Evolutionary conservation across 2,797 vertebrate genomes (phyloP).

Genomic region (Diplodus sargus): DNA sequence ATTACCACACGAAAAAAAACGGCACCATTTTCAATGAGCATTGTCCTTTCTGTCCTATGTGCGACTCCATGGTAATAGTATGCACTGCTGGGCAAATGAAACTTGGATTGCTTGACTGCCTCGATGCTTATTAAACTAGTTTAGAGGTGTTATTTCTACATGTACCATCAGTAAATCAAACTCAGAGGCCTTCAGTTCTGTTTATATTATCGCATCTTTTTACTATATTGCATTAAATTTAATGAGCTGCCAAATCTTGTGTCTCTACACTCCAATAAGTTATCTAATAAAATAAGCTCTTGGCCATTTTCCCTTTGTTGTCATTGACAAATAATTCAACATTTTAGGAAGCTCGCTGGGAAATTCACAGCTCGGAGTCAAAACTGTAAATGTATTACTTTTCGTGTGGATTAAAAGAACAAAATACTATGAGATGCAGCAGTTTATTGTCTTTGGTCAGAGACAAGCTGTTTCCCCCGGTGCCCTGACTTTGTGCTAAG

Average conservation of each 20-base stretch:
- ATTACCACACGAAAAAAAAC: constrained; percentile 45
- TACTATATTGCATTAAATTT: neutral
- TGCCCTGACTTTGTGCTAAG: no score
- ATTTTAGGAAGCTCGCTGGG: neutral
- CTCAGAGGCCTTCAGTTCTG: neutral
- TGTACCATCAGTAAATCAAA: constrained; percentile 1
- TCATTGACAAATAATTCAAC: neutral
- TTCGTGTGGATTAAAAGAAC: neutral
- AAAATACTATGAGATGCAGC: neutral
- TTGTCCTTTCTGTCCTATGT: constrained; percentile 47
- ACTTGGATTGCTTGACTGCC: constrained; percentile 2
- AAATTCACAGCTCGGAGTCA: no score
- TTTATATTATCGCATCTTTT: constrained; percentile 1
- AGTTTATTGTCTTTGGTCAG: neutral
- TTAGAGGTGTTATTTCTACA: neutral
- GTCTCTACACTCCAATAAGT: neutral
- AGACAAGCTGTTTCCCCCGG: neutral
- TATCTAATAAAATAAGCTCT: neutral
- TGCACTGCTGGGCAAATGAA: constrained; percentile 26
- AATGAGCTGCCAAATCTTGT: neutral
- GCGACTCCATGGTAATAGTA: constrained; percentile 26
- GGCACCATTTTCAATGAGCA: constrained; percentile 17
- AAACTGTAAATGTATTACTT: no score
- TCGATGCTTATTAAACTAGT: constrained; percentile 2
- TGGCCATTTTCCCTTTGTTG: constrained; percentile 1